Conservation (phyloP, 2,113 vertebrate genomes). For the Ornithorhynchus anatinus region DNA sequence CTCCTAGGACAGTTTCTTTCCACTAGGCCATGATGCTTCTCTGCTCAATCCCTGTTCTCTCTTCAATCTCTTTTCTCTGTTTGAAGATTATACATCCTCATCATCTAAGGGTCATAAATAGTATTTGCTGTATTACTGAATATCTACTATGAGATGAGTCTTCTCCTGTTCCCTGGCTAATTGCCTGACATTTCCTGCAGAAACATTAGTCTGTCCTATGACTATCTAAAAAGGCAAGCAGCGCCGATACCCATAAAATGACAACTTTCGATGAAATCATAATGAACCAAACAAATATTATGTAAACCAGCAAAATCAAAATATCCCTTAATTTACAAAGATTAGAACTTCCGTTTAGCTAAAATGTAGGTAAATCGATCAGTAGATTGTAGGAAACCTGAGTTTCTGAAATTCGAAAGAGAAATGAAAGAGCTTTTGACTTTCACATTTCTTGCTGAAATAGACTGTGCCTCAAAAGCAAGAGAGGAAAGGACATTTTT, state of each 20-base stretch:
- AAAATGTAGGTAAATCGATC: neutral
- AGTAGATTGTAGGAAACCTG: neutral
- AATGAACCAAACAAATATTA: too few species aligned
- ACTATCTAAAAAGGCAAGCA: neutral
- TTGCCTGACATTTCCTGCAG: neutral
- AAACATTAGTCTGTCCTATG: neutral
- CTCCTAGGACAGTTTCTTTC: too few species aligned
- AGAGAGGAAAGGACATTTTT: neutral
- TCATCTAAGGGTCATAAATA: too few species aligned
- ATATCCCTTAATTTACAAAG: neutral
- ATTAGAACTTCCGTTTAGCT: neutral
- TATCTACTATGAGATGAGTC: too few species aligned
- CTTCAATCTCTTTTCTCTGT: too few species aligned
- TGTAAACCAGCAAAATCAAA: neutral
- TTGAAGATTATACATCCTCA: too few species aligned
- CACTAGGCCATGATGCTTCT: too few species aligned
- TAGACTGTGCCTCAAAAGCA: neutral
- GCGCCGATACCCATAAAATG: neutral
- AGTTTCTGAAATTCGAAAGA: neutral
- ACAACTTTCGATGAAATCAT: neutral
- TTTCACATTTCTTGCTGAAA: constrained; percentile 13
- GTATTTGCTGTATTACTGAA: too few species aligned
- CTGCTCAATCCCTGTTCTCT: too few species aligned
- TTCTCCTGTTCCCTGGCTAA: too few species aligned
- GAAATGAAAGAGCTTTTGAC: neutral